A percentile compares a stretch with the other conserved stretches of the same genome.
These are phyloP conservation scores for Portevinia maculata DNA, from an alignment of 2,888 invertebrate genomes.

Conservation along the genomic window DNA sequence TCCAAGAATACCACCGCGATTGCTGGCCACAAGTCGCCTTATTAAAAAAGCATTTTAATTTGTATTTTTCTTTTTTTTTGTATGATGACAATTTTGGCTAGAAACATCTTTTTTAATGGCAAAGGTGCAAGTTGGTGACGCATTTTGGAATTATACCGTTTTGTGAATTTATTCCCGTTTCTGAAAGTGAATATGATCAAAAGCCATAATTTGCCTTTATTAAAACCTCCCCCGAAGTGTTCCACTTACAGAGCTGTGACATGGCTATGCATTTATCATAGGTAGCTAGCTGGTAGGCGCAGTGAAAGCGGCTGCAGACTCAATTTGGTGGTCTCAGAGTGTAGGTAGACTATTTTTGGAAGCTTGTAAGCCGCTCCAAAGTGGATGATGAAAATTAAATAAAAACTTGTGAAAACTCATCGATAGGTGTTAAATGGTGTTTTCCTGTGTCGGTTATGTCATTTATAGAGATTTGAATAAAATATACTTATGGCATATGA, in stretches of 20 bases:
- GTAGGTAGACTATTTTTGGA: slow-evolving; percentile 52
- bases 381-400: slow-evolving; percentile 56
- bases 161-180: not conserved
- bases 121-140: slow-evolving; percentile 9
- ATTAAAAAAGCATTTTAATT: slow-evolving; percentile 20
- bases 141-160: slow-evolving; percentile 7
- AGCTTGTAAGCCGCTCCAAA: slow-evolving; percentile 16
- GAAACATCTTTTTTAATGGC: slow-evolving; percentile 1
- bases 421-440: slow-evolving; percentile 12
- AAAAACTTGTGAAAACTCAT: slow-evolving; percentile 58
- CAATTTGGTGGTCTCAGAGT: slow-evolving; percentile 17
- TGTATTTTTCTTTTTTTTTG: slow-evolving; percentile 1
- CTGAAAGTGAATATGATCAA: slow-evolving; percentile 27
- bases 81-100: not conserved
- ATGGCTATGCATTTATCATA: slow-evolving; percentile 26
- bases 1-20: slow-evolving; percentile 25
- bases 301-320: slow-evolving; percentile 60
- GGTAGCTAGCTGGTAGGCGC: slow-evolving; percentile 6
- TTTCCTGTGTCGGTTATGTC: slow-evolving; percentile 31
- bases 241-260: slow-evolving; percentile 31
- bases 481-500: not conserved
- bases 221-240: slow-evolving; percentile 43
- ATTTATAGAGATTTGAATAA: slow-evolving; percentile 1
- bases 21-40: slow-evolving; percentile 6
- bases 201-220: not conserved